Conservation (phyloP, 2,797 vertebrate genomes). For the Mallotus villosus region DNA sequence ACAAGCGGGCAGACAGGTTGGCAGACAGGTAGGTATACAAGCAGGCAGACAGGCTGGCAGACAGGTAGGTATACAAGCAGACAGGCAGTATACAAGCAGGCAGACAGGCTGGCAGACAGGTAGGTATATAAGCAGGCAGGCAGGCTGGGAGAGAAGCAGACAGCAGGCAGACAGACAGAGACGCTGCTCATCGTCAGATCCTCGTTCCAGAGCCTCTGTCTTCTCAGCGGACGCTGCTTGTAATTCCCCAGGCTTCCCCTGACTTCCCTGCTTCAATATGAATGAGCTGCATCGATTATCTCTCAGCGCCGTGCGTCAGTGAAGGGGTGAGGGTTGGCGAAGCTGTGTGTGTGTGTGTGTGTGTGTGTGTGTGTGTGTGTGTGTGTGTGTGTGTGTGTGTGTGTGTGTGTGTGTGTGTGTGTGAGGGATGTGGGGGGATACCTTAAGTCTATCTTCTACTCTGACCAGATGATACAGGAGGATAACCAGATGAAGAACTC, state of each 20-base stretch:
- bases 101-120: not conserved
- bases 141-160: not conserved
- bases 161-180: not conserved
- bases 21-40: too few relatives aligned
- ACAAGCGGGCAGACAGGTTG: too few relatives aligned
- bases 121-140: not conserved
- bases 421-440: not conserved
- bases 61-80: too few relatives aligned
- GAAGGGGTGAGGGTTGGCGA: constrained; percentile 23
- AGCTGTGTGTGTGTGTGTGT: constrained; percentile 1
- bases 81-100: too few relatives aligned
- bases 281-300: constrained; percentile 73
- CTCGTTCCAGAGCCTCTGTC: constrained; percentile 44
- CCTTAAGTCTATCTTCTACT: constrained; percentile 34
- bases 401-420: not conserved
- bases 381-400: not conserved
- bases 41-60: too few relatives aligned
- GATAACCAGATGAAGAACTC: constrained; percentile 38
- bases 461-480: constrained; percentile 49
- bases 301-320: constrained; percentile 52
- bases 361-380: constrained; percentile 15
- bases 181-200: constrained; percentile 37
- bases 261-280: constrained; percentile 67
- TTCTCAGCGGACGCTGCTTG: constrained; percentile 63
- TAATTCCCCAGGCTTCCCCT: constrained; percentile 72